Evolutionary conservation across 2,113 vertebrate genomes (phyloP), one percentile per base, ranked within the genome.

Genomic region (Proterorhinus semilunaris): DNA sequence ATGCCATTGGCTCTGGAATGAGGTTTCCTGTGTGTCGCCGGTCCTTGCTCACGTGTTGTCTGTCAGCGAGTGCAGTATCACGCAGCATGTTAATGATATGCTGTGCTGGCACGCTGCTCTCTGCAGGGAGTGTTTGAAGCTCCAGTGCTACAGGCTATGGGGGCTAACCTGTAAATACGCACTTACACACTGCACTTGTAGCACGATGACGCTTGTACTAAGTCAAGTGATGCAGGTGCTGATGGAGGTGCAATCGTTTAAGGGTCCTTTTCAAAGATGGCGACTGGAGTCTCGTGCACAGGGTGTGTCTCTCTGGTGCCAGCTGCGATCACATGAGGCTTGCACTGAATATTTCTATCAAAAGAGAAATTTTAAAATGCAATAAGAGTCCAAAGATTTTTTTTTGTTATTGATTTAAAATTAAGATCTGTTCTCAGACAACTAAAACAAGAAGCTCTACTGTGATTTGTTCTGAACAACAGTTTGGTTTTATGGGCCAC

Each of bases 1-100:
- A 57, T 46, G 13, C 58, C 13, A 27, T 50, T 0, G 8, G 2
- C 59, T 10, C 58, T 7, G 63, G 21, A 50, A 62, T 46, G 27
- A 55, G 64, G 11, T 50, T 61, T 47, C 27, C 15, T 10, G 10
- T 54, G 27, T 43, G 16, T 69, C 46, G 16, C 53, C 42, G 62
- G 46, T 70, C 42, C 65, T 46, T 68, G 51, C 51, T 72, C 72
- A 66, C 68, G 55, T 69, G 77, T 76, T 72, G 76, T 72, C 61
- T 73, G 84, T 76, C 48, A 46, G 62, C 53, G 64, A 66, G 42
- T 54, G 72, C 58, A 9, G 49, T 65, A 54, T 65, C 73, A 76
- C 79, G 70, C 65, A 78, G 80, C 79, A 83, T 88, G 79, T 68
- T 86, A 87, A 89, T 87, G 74, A 81, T 59, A 62, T 81, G 82